Percentiles rank a stretch among this genome's conserved stretches.
phyloP scores from a whole-genome alignment of 2,888 invertebrate genomes.

The Andrena minutula region DNA sequence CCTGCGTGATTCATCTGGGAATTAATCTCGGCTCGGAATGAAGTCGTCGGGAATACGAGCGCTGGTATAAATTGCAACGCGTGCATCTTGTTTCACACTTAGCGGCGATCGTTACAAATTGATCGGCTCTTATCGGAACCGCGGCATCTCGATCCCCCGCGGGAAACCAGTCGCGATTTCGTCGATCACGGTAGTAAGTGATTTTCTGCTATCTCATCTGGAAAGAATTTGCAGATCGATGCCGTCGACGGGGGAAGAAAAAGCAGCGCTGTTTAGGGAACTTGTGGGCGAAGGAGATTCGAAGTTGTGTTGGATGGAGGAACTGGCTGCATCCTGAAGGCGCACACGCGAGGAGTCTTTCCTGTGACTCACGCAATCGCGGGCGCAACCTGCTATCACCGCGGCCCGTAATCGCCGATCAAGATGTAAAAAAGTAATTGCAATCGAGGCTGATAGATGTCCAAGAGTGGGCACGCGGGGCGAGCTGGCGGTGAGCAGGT shows the following conservation, averaged over 20 bases:
- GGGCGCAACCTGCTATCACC: slow-evolving; percentile 32
- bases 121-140: slow-evolving; percentile 24
- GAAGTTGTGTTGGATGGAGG: background rate
- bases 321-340: background rate
- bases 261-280: background rate
- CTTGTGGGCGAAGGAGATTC: background rate
- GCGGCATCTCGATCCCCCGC: background rate
- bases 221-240: slow-evolving; percentile 19
- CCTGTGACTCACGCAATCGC: slow-evolving; percentile 15
- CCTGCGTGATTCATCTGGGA: background rate
- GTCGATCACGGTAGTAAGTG: background rate
- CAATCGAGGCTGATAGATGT: slow-evolving; percentile 28
- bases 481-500: slow-evolving; percentile 44
- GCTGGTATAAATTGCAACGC: background rate
- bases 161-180: slow-evolving; percentile 29
- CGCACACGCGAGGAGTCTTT: background rate
- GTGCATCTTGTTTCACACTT: background rate
- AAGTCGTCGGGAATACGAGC: background rate
- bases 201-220: slow-evolving; percentile 33
- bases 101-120: slow-evolving; percentile 24
- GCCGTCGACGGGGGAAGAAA: background rate
- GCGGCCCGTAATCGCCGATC: slow-evolving; percentile 31
- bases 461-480: background rate
- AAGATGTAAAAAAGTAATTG: slow-evolving; percentile 41
- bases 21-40: background rate